Percentiles rank a stretch among this genome's conserved stretches.
phyloP scores from a whole-genome alignment of 2,797 vertebrate genomes.

The Brachymystax lenok region DNA sequence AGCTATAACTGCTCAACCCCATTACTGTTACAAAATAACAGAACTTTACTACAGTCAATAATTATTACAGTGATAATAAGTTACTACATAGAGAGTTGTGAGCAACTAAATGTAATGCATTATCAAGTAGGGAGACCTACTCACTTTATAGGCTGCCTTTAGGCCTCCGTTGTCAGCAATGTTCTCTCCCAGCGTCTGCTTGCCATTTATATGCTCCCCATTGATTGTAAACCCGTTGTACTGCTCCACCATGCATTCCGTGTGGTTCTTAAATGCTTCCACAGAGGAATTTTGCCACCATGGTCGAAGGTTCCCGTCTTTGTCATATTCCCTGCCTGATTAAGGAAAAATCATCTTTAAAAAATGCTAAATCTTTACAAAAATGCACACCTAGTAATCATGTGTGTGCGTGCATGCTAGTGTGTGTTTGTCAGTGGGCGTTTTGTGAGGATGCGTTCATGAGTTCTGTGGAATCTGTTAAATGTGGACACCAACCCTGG shows the following conservation, averaged over 20 bases:
- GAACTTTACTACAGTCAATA: not conserved
- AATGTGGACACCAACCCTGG: constrained; percentile 75
- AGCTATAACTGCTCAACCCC: not conserved
- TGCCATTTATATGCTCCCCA: constrained; percentile 89
- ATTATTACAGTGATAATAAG: not conserved
- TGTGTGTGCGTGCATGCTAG: not conserved
- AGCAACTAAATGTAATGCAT: not conserved
- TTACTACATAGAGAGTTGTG: not conserved
- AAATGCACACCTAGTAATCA: not conserved
- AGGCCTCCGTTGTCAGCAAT: constrained; percentile 95
- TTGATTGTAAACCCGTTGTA: constrained; percentile 87
- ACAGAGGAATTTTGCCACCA: constrained; percentile 97
- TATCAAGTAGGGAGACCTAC: constrained; percentile 42
- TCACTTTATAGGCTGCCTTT: constrained; percentile 93
- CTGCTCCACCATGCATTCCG: constrained; percentile 92
- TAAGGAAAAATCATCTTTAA: constrained; percentile 2
- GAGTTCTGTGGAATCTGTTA: not conserved
- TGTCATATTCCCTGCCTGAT: constrained; percentile 93
- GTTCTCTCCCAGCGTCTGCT: constrained; percentile 95
- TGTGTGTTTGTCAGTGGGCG: not conserved
- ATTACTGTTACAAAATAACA: not conserved
- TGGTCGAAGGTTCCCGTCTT: constrained; percentile 90
- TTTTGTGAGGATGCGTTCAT: not conserved
- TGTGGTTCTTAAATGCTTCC: constrained; percentile 89
- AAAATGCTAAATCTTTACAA: too few species aligned